phyloP scores from a whole-genome alignment of 2,797 vertebrate genomes.

The Ctenosaura bakeri region DNA sequence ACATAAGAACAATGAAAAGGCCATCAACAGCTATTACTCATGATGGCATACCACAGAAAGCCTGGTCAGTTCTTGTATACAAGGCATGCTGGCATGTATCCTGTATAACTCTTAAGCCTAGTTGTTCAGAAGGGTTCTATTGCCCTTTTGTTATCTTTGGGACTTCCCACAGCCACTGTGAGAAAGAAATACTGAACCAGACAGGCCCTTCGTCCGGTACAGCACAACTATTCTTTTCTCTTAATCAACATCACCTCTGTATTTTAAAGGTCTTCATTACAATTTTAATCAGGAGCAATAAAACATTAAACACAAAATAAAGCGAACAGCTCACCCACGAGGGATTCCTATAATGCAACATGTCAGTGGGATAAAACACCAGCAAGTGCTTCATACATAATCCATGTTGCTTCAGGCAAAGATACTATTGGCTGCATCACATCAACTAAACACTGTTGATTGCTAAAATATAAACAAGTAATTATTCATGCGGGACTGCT shows the following conservation, averaged over 20 bases:
- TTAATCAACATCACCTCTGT: accelerated
- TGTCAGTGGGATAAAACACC: constrained; percentile 21
- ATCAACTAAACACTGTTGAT: constrained; percentile 5
- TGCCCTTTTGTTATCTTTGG: background rate
- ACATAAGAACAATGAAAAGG: no score
- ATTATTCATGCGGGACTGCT: constrained; percentile 22
- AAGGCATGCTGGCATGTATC: no score
- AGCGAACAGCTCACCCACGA: accelerated
- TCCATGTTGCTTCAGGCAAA: constrained; percentile 12
- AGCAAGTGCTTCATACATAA: background rate
- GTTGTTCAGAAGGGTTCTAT: background rate
- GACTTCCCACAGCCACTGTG: background rate
- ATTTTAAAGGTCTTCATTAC: constrained; percentile 24
- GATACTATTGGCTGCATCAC: background rate
- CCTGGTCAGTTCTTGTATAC: no score
- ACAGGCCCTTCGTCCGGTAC: background rate
- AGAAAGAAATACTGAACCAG: background rate
- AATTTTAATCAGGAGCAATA: background rate
- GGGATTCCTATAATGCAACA: accelerated
- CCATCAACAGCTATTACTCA: no score
- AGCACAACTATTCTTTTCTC: background rate
- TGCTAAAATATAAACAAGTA: constrained; percentile 15
- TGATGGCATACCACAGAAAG: no score
- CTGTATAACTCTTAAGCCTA: no score
- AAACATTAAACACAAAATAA: constrained; percentile 20